phyloP scores from a whole-genome alignment of 2,113 vertebrate species.

The Nycticebus coucang region DNA sequence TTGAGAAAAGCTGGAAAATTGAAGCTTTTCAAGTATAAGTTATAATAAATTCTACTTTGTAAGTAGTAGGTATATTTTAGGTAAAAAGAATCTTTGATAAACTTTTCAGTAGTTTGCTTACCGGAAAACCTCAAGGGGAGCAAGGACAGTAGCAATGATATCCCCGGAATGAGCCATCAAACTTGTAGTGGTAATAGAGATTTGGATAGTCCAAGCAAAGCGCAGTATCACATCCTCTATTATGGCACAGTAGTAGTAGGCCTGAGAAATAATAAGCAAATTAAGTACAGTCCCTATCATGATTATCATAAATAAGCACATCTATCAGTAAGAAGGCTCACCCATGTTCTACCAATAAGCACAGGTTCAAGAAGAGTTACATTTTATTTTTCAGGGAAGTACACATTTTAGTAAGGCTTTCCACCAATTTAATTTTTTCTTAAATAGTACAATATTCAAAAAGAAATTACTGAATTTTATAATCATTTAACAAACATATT shows the following conservation, averaged over 20 bases:
- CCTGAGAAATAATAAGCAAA: conserved; percentile 84
- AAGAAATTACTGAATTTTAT: conserved; percentile 45
- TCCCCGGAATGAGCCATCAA: conserved; percentile 87
- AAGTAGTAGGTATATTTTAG: not conserved
- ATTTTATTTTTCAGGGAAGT: not conserved
- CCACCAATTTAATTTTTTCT: not conserved
- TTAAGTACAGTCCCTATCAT: not conserved
- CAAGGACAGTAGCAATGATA: conserved; percentile 94
- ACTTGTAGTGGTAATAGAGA: conserved; percentile 90
- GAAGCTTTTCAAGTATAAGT: conserved; percentile 20
- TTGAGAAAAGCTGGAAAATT: conserved; percentile 23
- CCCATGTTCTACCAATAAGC: not conserved
- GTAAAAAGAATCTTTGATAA: conserved; percentile 15
- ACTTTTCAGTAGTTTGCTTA: conserved; percentile 80
- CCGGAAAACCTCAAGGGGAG: conserved; percentile 98
- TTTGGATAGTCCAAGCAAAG: conserved; percentile 97
- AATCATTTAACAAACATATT: conserved; percentile 49
- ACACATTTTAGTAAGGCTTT: conserved; percentile 30
- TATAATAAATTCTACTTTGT: conserved; percentile 40
- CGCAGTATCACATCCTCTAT: conserved; percentile 96
- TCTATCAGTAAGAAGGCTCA: not conserved
- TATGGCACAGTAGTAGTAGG: conserved; percentile 99
- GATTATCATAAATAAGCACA: not conserved
- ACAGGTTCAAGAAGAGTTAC: not conserved
- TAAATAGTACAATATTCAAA: conserved; percentile 3